phyloP scores from a whole-genome alignment of 2,113 vertebrate genomes.

The Gobius niger region DNA sequence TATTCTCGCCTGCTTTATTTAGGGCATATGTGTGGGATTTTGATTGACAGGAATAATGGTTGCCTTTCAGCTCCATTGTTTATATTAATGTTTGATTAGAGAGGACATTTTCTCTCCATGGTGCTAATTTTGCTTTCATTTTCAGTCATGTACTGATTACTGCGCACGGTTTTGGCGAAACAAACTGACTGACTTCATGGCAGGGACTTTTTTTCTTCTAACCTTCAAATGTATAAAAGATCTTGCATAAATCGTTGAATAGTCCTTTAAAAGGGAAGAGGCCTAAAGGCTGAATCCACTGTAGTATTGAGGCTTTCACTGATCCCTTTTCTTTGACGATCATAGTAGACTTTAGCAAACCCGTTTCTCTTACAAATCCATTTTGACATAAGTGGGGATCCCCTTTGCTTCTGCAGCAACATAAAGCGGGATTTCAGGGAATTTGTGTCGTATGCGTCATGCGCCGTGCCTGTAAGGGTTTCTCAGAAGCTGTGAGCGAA shows the following conservation, averaged over 20 bases:
- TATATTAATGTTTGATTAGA: background rate
- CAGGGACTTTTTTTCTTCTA: too few species aligned
- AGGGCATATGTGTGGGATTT: background rate
- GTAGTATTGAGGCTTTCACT: background rate
- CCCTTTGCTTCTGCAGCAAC: conserved; percentile 48
- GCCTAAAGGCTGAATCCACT: background rate
- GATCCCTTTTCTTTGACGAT: background rate
- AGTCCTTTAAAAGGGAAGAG: background rate
- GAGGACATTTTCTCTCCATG: background rate
- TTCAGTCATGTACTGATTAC: too few species aligned
- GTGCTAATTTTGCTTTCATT: too few species aligned
- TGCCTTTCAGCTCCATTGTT: background rate
- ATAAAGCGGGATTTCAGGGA: conserved; percentile 54
- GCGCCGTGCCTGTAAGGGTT: conserved; percentile 64
- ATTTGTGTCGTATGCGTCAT: conserved; percentile 64
- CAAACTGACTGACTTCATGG: too few species aligned
- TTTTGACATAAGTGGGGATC: conserved; percentile 37
- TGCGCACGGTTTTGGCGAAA: too few species aligned
- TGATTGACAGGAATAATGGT: conserved; percentile 5
- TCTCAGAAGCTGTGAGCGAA: conserved; percentile 61
- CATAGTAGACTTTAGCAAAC: background rate
- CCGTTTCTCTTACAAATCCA: conserved; percentile 2
- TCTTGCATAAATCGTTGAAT: background rate
- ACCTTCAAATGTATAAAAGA: too few species aligned
- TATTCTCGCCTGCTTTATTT: background rate